Base-by-base conservation (phyloP, 2,888 invertebrate genomes). In the Trimorus sp. region DNA sequence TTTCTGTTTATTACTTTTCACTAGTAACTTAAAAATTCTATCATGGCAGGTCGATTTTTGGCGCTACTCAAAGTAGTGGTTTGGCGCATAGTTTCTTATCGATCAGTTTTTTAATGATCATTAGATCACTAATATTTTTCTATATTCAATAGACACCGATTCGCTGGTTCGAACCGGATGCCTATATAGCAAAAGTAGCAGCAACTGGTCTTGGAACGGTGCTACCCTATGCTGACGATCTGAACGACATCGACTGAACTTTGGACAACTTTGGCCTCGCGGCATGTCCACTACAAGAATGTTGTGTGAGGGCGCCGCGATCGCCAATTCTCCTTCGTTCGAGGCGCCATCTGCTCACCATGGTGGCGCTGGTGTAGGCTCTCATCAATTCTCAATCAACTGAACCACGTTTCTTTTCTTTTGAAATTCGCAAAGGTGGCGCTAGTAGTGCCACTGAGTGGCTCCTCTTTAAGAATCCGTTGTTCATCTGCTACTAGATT, bases 151-250 rank as follows among this genome's bases (percentile, higher is more conserved):
- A 92, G 92, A 87, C 88, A 88, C 91, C 91, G 90, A 91, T 91
- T 91, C 89, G 90, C 90, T 91, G 91, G 91, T 91, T 92, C 91
- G 92, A 92, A 90, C 91, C 91, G 89, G 92, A 91, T 85, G 86
- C 90, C 70, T 91, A 91, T 86, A 91, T 91, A 88, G 86, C 89
- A 84, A 91, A 90, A 85, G 87, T 91, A 86, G 91, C 89, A 83
- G 89, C 91, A 58, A 89, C 89, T 84, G 91, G 90, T 82, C 86
- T 89, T 77, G 86, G 90, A 75, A 88, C 89, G 76, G 87, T 92
- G 83, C 86, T 91, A 78, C 87, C 90, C 70, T 87, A 90, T 81
- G 77, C 85, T 48, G 91, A 91, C 48, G 81, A 81, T 53, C 6
- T 71, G 53, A 80, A 70, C 16, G 80, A 80, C 45, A 76, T 76